Evolutionary conservation across 1,140 invertebrate species (phyloP).

Genomic region (Conus ventricosus): DNA sequence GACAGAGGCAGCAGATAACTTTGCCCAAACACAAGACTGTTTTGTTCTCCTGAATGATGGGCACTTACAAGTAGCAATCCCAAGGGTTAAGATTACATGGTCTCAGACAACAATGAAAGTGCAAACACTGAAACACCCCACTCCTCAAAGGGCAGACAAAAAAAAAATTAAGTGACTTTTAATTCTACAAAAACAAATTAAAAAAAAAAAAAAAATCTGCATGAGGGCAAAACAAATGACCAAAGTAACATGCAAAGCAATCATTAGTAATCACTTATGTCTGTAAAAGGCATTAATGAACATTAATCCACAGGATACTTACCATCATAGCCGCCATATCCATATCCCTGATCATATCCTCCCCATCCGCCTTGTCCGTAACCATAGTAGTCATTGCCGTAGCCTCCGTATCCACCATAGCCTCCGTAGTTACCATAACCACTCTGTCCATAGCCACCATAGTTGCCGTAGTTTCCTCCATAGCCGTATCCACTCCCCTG

Average conservation of each 20-base stretch:
- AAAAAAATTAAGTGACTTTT: neutral
- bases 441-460: slow-evolving; percentile 44
- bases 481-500: slow-evolving; percentile 38
- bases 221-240: neutral
- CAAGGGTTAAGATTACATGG: no score
- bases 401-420: slow-evolving; percentile 52
- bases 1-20: no score
- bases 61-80: no score
- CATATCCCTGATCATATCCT: slow-evolving; percentile 58
- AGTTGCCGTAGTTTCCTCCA: slow-evolving; percentile 49
- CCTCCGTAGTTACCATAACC: slow-evolving; percentile 43
- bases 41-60: no score
- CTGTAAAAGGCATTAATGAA: neutral
- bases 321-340: slow-evolving; percentile 48
- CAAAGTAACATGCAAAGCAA: neutral
- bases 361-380: slow-evolving; percentile 56
- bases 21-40: no score
- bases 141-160: neutral
- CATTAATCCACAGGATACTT: neutral
- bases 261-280: neutral
- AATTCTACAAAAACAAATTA: neutral
- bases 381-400: slow-evolving; percentile 48
- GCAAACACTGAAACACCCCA: neutral
- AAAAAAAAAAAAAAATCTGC: neutral
- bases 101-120: neutral